A percentile compares a stretch with the other conserved stretches of the same genome.
Conservation (phyloP, 2,797 vertebrate genomes). For the Australoheros facetus region DNA sequence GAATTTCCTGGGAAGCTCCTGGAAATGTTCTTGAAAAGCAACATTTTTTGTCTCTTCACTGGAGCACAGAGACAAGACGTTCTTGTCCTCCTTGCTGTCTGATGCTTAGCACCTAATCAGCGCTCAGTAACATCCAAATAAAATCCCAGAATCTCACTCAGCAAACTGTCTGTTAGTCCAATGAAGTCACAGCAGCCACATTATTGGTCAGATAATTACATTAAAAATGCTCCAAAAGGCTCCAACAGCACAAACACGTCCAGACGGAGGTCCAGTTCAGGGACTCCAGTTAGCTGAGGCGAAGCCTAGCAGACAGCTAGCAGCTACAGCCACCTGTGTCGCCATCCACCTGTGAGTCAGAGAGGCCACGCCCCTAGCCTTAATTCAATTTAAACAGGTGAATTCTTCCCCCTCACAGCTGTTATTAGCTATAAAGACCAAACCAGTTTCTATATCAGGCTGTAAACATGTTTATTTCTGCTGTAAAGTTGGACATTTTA, state of each 20-base stretch:
- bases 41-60: no score
- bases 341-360: neutral
- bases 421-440: neutral
- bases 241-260: no score
- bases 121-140: neutral
- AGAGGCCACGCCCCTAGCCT: neutral
- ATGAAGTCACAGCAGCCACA: neutral
- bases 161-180: neutral
- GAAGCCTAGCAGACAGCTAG: neutral
- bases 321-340: neutral
- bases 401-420: neutral
- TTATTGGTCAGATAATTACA: neutral
- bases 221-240: neutral
- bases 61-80: no score
- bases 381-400: conserved; percentile 1
- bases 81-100: no score
- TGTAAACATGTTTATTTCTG: neutral
- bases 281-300: no score
- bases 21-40: no score
- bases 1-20: no score
- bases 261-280: no score
- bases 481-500: neutral
- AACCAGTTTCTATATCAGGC: neutral
- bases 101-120: neutral
- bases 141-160: neutral